These are phyloP conservation scores for Felis catus DNA, from an alignment of 2,113 vertebrate species.

Conservation along the genomic window DNA sequence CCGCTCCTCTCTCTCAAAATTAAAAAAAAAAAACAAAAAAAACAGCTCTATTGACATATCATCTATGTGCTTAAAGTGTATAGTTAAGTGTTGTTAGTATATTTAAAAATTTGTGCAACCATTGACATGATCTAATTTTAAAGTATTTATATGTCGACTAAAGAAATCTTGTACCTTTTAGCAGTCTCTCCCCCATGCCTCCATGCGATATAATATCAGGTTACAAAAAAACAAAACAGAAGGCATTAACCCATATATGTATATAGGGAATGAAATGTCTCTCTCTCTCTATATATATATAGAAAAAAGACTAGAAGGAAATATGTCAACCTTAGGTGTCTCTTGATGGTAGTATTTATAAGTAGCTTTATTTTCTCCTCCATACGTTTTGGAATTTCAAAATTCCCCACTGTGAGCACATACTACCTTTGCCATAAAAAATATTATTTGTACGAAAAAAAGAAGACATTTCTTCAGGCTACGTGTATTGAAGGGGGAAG, in stretches of 20 bases:
- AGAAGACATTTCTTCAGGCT: constrained; percentile 2
- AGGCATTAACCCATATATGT: background rate
- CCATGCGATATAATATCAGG: background rate
- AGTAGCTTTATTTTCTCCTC: constrained; percentile 15
- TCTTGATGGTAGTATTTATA: constrained; percentile 20
- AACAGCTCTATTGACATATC: background rate
- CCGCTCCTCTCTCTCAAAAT: no score
- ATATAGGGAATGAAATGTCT: background rate
- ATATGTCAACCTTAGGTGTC: background rate
- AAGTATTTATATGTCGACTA: background rate
- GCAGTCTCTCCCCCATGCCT: background rate
- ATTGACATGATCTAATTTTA: background rate
- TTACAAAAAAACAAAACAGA: background rate
- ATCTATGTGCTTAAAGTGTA: background rate
- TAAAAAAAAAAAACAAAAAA: no score
- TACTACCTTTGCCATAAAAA: constrained; percentile 18
- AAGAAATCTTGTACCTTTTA: background rate
- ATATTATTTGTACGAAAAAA: background rate
- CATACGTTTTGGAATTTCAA: background rate
- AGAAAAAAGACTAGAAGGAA: constrained; percentile 16
- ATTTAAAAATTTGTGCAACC: background rate
- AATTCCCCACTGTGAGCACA: background rate
- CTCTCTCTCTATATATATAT: background rate
- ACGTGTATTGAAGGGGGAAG: background rate
- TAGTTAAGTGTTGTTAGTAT: background rate